Conservation (phyloP, 1,140 invertebrate genomes). For the Geopemphigus sp. region DNA sequence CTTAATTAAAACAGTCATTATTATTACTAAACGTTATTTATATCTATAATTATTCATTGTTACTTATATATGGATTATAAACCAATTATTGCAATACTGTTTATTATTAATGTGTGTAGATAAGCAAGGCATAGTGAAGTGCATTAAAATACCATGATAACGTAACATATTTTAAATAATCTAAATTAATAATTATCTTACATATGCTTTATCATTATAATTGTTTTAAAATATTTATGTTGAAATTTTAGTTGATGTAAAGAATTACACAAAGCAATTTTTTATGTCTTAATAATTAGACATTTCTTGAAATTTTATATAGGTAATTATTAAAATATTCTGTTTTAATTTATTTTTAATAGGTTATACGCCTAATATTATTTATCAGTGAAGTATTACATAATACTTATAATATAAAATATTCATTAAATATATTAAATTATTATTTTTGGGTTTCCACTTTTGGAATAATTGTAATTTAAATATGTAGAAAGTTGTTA, state of each 20-base stretch:
- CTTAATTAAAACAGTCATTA: not conserved
- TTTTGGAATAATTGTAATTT: too few species aligned
- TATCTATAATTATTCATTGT: not conserved
- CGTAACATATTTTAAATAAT: conserved; percentile 2
- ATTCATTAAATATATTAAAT: too few species aligned
- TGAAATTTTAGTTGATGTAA: not conserved
- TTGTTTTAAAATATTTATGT: not conserved
- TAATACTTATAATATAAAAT: too few species aligned
- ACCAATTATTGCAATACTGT: not conserved
- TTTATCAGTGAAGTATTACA: too few species aligned
- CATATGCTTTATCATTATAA: not conserved
- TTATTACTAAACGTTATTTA: not conserved
- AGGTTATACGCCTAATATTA: not conserved
- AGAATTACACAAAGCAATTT: not conserved
- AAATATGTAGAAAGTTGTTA: too few species aligned
- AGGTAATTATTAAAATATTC: not conserved
- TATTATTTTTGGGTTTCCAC: too few species aligned
- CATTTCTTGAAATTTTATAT: not conserved
- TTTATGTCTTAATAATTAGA: not conserved
- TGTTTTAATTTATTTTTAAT: not conserved
- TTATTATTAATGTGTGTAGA: not conserved
- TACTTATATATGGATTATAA: conserved; percentile 1
- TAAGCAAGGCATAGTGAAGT: not conserved
- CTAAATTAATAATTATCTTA: conserved; percentile 14
- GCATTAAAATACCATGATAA: not conserved